Conservation (phyloP, 2,113 vertebrate genomes). For the Myotis lucifugus region DNA sequence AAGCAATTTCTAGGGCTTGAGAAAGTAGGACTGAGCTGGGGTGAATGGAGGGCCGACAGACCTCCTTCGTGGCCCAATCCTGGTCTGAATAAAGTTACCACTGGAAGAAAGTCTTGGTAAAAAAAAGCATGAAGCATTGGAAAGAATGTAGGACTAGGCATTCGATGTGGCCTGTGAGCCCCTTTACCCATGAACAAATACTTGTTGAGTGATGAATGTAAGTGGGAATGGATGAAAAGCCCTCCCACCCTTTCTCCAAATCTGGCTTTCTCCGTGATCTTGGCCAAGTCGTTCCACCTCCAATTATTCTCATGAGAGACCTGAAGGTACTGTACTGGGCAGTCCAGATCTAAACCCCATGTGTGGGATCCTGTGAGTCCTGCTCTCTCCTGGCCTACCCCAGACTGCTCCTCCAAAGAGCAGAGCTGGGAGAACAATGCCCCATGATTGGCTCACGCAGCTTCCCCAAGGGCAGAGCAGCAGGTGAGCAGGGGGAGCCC, state of each 20-base stretch:
- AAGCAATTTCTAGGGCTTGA: slow-evolving; percentile 40
- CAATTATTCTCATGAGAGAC: not conserved
- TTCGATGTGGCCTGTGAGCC: not conserved
- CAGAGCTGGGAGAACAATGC: slow-evolving; percentile 60
- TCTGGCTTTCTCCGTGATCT: not conserved
- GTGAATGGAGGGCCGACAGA: fast-evolving
- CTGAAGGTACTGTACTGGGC: not conserved
- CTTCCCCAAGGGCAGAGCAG: slow-evolving; percentile 22
- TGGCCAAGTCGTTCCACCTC: not conserved
- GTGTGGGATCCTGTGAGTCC: not conserved
- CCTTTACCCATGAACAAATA: not conserved
- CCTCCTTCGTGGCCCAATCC: not conserved
- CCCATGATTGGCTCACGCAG: slow-evolving; percentile 53
- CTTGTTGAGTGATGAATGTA: not conserved
- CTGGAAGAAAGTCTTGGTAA: not conserved
- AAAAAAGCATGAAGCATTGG: not conserved
- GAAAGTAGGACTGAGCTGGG: not conserved
- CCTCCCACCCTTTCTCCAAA: not conserved
- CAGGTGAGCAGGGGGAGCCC: slow-evolving; percentile 51
- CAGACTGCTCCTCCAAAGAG: not conserved
- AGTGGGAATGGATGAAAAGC: not conserved
- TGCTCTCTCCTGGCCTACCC: not conserved
- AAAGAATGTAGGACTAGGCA: not conserved
- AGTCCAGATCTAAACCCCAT: not conserved
- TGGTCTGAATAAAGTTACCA: not conserved